Evolutionary conservation across 2,797 vertebrate species (phyloP).

Genomic region (Potorous gilbertii): DNA sequence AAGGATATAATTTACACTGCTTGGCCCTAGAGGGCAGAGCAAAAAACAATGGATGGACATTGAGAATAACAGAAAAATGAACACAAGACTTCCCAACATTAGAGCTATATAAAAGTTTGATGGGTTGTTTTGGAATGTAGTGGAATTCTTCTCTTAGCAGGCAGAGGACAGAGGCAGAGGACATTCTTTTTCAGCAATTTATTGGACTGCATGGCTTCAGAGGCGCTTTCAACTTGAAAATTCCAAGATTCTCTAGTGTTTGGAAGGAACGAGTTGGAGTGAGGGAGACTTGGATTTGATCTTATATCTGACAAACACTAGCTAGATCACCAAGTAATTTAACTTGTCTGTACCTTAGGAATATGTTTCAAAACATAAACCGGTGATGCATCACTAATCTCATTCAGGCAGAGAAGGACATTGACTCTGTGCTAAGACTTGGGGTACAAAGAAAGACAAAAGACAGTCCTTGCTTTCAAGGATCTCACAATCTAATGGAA

Average conservation of each 20-base stretch:
- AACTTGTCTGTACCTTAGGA: not conserved
- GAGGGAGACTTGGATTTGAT: not conserved
- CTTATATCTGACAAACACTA: no score
- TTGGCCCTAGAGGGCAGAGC: not conserved
- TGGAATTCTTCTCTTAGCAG: not conserved
- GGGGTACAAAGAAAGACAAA: not conserved
- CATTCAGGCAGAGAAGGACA: not conserved
- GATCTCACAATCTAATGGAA: not conserved
- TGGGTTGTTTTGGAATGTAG: not conserved
- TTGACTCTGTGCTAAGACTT: not conserved
- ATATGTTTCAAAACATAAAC: not conserved
- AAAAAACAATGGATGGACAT: not conserved
- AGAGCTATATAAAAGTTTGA: not conserved
- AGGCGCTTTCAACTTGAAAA: not conserved
- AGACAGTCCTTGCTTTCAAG: not conserved
- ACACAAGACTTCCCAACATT: not conserved
- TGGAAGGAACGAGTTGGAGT: not conserved
- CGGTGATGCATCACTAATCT: not conserved
- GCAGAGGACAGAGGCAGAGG: not conserved
- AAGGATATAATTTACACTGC: not conserved
- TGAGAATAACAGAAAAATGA: not conserved
- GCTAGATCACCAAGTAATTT: not conserved
- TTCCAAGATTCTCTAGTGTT: not conserved
- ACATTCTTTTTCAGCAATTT: not conserved
- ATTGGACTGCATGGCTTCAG: not conserved